Evolutionary conservation across 2,888 invertebrate species (phyloP).

Genomic region (Nycteola revayana): DNA sequence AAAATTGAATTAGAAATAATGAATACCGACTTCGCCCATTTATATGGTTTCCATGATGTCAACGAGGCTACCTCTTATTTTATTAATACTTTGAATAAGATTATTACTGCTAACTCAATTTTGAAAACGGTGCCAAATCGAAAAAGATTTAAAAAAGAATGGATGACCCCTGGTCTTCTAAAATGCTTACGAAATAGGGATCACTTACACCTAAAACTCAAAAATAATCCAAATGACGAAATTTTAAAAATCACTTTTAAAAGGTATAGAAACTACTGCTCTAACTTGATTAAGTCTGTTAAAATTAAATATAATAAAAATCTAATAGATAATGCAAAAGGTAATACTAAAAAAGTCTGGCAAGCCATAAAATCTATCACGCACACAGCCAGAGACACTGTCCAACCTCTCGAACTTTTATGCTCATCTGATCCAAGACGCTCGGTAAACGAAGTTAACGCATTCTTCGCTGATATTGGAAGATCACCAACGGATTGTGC

Average conservation of each 20-base stretch:
- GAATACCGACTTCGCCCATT: too few relatives aligned
- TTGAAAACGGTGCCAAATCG: too few relatives aligned
- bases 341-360: background rate
- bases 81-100: too few relatives aligned
- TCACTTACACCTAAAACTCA: background rate
- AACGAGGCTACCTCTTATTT: too few relatives aligned
- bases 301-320: too few relatives aligned
- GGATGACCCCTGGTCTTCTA: conserved; percentile 1
- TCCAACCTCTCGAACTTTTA: too few relatives aligned
- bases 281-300: too few relatives aligned
- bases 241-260: background rate
- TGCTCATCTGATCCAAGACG: background rate
- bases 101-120: too few relatives aligned
- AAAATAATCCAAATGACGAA: background rate
- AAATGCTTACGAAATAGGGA: conserved; percentile 1
- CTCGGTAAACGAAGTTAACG: background rate
- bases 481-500: background rate
- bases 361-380: background rate
- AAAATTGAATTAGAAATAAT: too few relatives aligned
- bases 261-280: conserved; percentile 2
- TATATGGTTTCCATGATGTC: too few relatives aligned
- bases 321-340: background rate
- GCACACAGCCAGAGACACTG: background rate
- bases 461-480: conserved; percentile 1
- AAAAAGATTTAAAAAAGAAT: background rate